A percentile compares a stretch with the other conserved stretches of the same genome.
Conservation (phyloP, 2,113 vertebrate species). For the Mesocricetus auratus region DNA sequence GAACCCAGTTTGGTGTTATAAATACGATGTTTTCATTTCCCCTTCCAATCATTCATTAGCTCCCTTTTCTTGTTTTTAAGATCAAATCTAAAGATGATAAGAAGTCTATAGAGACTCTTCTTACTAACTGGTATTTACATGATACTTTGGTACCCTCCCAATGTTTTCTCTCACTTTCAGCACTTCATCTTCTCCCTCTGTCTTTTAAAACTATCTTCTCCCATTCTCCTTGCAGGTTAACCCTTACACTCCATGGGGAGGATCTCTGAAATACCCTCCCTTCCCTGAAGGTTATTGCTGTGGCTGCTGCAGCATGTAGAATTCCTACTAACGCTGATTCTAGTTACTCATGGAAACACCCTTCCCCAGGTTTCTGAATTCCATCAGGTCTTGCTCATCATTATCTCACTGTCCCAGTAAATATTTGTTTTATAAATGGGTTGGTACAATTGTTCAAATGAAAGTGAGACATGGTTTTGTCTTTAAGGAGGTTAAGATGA, state of each 20-base stretch:
- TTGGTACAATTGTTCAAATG: slow-evolving; percentile 18
- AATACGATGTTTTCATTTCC: background rate
- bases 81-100: background rate
- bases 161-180: background rate
- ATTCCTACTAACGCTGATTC: background rate
- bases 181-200: background rate
- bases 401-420: background rate
- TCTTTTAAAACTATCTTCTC: background rate
- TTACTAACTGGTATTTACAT: background rate
- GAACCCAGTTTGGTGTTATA: background rate
- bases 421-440: background rate
- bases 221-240: background rate
- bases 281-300: background rate
- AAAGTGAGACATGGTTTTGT: slow-evolving; percentile 28
- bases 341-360: background rate
- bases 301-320: background rate
- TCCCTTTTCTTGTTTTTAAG: background rate
- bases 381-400: background rate
- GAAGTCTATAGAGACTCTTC: background rate
- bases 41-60: background rate
- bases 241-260: background rate
- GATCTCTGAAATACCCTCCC: background rate
- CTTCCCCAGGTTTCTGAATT: background rate
- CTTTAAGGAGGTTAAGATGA: slow-evolving; percentile 10
- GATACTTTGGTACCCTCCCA: background rate